Conservation (phyloP, 2,797 vertebrate species). For the Lacerta agilis region DNA sequence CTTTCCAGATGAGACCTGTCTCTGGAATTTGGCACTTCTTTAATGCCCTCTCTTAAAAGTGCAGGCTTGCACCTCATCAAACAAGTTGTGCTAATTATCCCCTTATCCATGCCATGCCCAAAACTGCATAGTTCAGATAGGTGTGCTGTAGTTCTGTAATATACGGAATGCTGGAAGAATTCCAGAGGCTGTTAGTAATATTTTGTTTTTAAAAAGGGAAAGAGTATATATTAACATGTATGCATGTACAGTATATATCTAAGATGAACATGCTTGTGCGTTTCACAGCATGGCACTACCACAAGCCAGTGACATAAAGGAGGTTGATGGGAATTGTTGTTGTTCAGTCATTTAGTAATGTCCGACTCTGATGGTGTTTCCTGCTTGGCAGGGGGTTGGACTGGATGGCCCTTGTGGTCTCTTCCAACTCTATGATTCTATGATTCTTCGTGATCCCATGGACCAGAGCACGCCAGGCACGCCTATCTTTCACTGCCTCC, state of each 20-base stretch:
- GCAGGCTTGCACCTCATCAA: slow-evolving; percentile 36
- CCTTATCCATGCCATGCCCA: slow-evolving; percentile 58
- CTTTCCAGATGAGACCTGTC: slow-evolving; percentile 12
- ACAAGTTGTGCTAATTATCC: slow-evolving; percentile 49
- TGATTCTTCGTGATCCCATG: too few species aligned
- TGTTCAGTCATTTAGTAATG: too few species aligned
- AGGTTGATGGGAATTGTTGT: background rate
- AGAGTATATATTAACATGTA: background rate
- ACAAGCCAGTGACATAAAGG: background rate
- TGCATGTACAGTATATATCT: background rate
- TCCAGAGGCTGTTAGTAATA: slow-evolving; percentile 72
- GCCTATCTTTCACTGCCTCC: too few species aligned
- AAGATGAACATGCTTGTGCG: background rate
- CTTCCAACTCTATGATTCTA: too few species aligned
- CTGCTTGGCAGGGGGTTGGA: too few species aligned
- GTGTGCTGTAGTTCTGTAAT: slow-evolving; percentile 70
- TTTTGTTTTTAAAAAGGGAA: slow-evolving; percentile 50
- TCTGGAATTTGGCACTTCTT: slow-evolving; percentile 34
- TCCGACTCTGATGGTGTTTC: too few species aligned
- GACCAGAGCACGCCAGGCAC: too few species aligned
- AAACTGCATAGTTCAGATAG: slow-evolving; percentile 69
- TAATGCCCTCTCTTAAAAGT: slow-evolving; percentile 49
- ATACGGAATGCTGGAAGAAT: slow-evolving; percentile 73
- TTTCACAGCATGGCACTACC: background rate
- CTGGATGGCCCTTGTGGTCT: too few species aligned